phyloP scores from a whole-genome alignment of 2,797 vertebrate genomes.

The Anableps anableps region DNA sequence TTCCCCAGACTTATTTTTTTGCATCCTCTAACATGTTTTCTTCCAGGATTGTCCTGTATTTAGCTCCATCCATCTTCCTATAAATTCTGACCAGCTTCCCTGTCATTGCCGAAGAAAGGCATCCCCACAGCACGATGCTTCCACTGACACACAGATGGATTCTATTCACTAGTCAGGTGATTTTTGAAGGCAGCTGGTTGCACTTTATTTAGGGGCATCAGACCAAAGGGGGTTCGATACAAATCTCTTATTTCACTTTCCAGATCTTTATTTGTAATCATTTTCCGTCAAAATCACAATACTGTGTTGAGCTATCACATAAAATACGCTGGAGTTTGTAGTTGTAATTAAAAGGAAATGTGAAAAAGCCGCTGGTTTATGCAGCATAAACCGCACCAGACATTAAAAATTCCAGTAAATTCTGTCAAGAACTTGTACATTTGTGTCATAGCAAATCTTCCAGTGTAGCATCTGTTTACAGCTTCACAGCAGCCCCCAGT shows the following conservation, averaged over 20 bases:
- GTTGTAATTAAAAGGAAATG: not conserved
- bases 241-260: not conserved
- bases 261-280: not conserved
- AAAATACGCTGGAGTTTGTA: not conserved
- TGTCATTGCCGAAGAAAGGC: too few relatives aligned
- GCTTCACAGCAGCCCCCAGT: constrained; percentile 27
- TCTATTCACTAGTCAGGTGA: not conserved
- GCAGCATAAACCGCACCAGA: not conserved
- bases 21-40: too few relatives aligned
- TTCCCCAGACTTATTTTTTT: too few relatives aligned
- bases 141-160: not conserved
- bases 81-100: too few relatives aligned
- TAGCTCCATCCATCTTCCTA: too few relatives aligned
- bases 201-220: not conserved
- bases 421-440: not conserved
- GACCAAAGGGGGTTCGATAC: not conserved
- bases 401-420: not conserved
- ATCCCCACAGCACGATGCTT: too few relatives aligned
- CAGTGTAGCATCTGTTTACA: constrained; percentile 45
- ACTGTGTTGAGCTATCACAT: not conserved
- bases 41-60: too few relatives aligned
- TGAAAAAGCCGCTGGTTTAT: not conserved
- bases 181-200: not conserved
- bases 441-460: constrained; percentile 38
- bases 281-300: not conserved